Conservation (phyloP, 2,888 invertebrate genomes). For the Apocheima hispidaria region DNA sequence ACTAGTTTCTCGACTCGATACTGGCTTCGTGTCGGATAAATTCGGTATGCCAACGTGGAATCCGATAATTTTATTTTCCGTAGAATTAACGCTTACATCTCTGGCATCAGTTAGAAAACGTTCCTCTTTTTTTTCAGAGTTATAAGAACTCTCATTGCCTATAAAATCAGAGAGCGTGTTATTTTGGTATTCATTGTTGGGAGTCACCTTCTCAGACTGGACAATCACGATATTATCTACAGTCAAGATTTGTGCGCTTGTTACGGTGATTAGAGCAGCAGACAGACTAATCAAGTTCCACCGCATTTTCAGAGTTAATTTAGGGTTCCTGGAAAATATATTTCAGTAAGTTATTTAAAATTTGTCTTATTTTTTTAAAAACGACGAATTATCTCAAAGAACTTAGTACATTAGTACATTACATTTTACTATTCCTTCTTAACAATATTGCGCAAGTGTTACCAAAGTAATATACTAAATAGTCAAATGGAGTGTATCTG, state of each 20-base stretch:
- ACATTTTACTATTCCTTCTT: no score
- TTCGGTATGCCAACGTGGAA: not conserved
- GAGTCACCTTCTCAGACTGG: conserved; percentile 1
- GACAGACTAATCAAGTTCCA: conserved; percentile 49
- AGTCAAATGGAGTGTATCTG: no score
- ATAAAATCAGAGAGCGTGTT: not conserved
- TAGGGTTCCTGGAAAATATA: conserved; percentile 44
- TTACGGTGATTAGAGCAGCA: conserved; percentile 36
- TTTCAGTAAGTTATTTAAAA: not conserved
- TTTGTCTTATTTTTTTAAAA: not conserved
- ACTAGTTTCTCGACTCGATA: conserved; percentile 1
- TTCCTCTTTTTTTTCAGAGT: not conserved
- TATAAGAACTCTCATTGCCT: not conserved
- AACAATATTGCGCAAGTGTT: no score
- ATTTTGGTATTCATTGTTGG: not conserved
- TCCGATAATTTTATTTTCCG: not conserved
- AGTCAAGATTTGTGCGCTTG: conserved; percentile 32
- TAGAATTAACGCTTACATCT: not conserved
- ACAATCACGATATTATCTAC: conserved; percentile 7
- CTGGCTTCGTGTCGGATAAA: not conserved
- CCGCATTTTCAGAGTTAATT: conserved; percentile 48
- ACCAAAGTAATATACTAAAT: no score
- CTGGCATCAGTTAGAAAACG: not conserved
- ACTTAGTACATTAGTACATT: no score
- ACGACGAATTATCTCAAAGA: not conserved